Conservation (phyloP, 2,797 vertebrate genomes). For the Sorex maritimensis region DNA sequence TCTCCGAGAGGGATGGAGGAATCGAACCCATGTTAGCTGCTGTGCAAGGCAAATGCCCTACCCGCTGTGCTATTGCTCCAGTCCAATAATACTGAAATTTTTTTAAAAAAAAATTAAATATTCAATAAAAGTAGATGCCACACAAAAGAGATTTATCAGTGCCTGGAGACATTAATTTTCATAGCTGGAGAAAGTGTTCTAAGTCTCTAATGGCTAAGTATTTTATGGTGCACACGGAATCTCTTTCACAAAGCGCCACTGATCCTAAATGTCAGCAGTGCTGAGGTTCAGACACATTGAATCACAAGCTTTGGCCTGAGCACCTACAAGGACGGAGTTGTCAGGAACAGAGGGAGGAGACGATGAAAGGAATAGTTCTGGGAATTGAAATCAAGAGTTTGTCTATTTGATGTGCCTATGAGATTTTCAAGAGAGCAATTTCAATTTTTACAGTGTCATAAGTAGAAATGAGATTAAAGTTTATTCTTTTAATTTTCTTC, state of each 20-base stretch:
- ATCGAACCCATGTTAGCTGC: too few species aligned
- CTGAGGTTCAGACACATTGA: background rate
- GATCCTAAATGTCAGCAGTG: background rate
- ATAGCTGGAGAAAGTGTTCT: background rate
- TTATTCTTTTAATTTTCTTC: conserved; percentile 19
- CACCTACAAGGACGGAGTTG: background rate
- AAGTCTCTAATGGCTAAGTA: background rate
- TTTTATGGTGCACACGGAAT: background rate
- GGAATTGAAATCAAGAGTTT: background rate
- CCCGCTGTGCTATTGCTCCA: too few species aligned
- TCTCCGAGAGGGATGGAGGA: too few species aligned
- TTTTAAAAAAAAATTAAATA: too few species aligned
- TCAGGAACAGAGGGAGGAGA: background rate
- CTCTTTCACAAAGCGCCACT: background rate
- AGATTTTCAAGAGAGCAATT: background rate
- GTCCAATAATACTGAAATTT: too few species aligned
- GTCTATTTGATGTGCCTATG: background rate
- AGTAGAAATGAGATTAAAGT: conserved; percentile 30
- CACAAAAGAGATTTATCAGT: too few species aligned
- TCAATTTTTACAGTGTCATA: background rate
- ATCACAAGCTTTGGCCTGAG: background rate
- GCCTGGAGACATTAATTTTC: background rate
- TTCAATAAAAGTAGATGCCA: too few species aligned
- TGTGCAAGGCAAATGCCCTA: too few species aligned
- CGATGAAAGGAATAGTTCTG: background rate